Base-by-base conservation (phyloP, 2,797 vertebrate genomes). In the Xerus rutilus region DNA sequence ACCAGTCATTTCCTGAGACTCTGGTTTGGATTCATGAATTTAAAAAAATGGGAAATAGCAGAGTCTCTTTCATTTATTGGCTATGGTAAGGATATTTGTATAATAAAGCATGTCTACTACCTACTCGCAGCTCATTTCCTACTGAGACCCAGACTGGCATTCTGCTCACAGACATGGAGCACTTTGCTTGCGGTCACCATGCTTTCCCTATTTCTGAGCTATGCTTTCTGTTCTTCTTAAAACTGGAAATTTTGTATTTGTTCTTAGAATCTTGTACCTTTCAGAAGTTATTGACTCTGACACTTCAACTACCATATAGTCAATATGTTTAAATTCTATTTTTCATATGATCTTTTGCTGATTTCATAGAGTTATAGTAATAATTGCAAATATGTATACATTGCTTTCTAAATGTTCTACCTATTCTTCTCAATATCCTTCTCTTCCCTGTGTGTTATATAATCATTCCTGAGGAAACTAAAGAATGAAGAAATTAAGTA, bases 41-140 rank as follows among this genome's bases (percentile, higher is more conserved):
- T 65, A 17, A 92, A 89, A 21, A 91, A 11, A 28, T 83, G 94
- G 83, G 91, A 95, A 91, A 81, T 89, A 47, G 74, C 15, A 4
- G 0, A 72, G 12, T 81, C 49, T 86, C 95, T 52, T 94, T 93
- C 3, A 64, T 25, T 70, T 84, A 47, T 28, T 79, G 57, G 23
- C 25, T 86, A 57, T 64, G 32, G 94, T 90, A 94, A 76, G 14
- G 2, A 77, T 81, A 74, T 65, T 47, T 93, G 1, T 11, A 5
- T 28, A 54, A 73, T 59, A 67, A 57, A 84, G 52, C 65, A 28
- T 65, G 67, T 54, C 92, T 95, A 64, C 13, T 21, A 45, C 76
- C 65, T 79, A 49, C 59, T n/a, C 73, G 39, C 17, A 59, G 69
- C 12, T 76, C 84, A 92, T 43, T 91, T 97, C 52, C 76, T 87